Evolutionary conservation across 2,113 vertebrate genomes (phyloP).

Genomic region (Callipepla squamata): DNA sequence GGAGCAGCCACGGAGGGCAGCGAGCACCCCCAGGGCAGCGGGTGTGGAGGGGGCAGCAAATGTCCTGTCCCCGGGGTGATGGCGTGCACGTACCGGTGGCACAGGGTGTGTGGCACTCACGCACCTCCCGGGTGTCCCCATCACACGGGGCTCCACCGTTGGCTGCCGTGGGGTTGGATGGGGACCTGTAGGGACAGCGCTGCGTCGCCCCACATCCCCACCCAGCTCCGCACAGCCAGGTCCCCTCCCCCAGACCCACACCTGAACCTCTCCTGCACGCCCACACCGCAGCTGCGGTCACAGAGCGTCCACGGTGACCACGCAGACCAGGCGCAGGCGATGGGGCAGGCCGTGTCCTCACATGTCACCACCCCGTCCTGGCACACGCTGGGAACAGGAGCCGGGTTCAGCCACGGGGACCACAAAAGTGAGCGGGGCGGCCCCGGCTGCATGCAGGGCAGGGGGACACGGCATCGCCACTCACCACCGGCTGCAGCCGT

Average conservation of each 20-base stretch:
- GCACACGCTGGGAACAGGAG: conserved; percentile 74
- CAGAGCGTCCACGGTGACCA: conserved; percentile 90
- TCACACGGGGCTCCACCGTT: conserved; percentile 73
- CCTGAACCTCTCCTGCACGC: conserved; percentile 87
- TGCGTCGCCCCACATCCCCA: fast-evolving
- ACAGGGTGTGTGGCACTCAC: conserved; percentile 78
- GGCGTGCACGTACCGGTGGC: conserved; percentile 65
- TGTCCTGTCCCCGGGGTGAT: not conserved
- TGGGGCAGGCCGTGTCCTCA: conserved; percentile 73
- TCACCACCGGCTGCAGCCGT: conserved; percentile 86
- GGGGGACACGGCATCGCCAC: not conserved
- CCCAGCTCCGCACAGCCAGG: fast-evolving
- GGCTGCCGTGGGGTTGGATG: conserved; percentile 71
- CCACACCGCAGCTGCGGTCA: conserved; percentile 81
- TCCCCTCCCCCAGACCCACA: not conserved
- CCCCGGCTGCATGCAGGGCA: not conserved
- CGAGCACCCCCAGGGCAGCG: not conserved
- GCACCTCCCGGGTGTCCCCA: conserved; percentile 80
- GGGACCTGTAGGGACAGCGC: conserved; percentile 71
- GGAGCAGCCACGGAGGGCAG: fast-evolving
- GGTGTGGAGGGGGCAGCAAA: not conserved
- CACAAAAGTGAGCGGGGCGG: not conserved
- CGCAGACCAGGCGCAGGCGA: conserved; percentile 86
- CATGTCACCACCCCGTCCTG: conserved; percentile 80
- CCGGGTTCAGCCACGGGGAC: fast-evolving